phyloP scores from a whole-genome alignment of 2,797 vertebrate genomes.

The Cryptoblepharus egeriae region DNA sequence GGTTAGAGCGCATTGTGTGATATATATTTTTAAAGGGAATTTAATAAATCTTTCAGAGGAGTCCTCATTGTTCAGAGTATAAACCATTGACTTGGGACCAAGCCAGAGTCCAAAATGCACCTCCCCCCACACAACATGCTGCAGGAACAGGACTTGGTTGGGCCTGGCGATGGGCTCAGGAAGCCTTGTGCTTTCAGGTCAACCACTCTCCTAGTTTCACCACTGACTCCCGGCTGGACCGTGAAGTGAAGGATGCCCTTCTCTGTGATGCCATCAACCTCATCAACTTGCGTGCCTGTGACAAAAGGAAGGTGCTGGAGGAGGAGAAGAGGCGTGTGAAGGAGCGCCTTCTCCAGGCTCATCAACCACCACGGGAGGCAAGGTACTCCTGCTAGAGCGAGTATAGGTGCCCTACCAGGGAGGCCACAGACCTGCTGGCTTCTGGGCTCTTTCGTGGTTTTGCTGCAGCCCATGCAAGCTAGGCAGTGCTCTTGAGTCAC shows the following conservation, averaged over 20 bases:
- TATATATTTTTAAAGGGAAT: neutral
- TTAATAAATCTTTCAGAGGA: neutral
- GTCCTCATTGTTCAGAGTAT: neutral
- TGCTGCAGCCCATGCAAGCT: neutral
- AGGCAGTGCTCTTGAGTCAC: neutral
- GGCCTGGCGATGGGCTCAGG: neutral
- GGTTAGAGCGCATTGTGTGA: neutral
- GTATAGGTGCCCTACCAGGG: accelerated
- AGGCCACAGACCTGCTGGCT: neutral
- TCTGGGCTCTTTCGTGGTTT: neutral
- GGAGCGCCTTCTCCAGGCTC: constrained; percentile 73
- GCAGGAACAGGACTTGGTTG: neutral
- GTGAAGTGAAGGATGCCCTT: constrained; percentile 80
- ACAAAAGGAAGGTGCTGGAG: constrained; percentile 76
- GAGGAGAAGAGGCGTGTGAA: constrained; percentile 77
- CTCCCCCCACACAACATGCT: too few species aligned
- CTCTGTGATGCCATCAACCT: constrained; percentile 79
- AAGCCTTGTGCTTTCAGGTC: constrained; percentile 68
- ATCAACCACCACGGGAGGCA: constrained; percentile 56
- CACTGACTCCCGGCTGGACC: constrained; percentile 78
- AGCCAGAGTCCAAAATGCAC: too few species aligned
- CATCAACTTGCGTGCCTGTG: constrained; percentile 74
- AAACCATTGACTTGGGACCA: too few species aligned
- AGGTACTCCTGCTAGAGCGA: constrained; percentile 55
- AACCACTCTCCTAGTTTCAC: constrained; percentile 84